Conservation (phyloP, 2,888 invertebrate genomes). For the Cepaea hortensis region DNA sequence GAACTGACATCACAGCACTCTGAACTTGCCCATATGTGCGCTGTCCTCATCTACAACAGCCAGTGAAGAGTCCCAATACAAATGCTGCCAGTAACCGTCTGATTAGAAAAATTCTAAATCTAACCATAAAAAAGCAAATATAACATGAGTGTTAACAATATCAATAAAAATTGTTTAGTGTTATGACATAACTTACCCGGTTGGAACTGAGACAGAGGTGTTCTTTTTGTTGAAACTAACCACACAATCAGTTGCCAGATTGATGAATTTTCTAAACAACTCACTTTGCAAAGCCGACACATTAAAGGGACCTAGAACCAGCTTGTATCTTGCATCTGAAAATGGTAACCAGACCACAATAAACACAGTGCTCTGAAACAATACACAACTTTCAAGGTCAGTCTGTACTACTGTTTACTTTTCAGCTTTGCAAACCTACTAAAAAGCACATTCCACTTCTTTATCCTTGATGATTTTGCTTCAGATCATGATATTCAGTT, state of each 20-base stretch:
- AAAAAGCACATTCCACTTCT: too few relatives aligned
- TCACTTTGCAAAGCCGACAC: constrained; percentile 31
- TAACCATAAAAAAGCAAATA: not conserved
- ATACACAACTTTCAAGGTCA: not conserved
- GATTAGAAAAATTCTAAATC: too few relatives aligned
- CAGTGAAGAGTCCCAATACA: too few relatives aligned
- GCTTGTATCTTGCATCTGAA: constrained; percentile 31
- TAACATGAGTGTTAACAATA: not conserved
- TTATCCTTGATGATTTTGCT: too few relatives aligned
- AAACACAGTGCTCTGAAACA: not conserved
- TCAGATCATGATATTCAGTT: too few relatives aligned
- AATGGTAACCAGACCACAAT: not conserved
- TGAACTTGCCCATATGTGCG: too few relatives aligned
- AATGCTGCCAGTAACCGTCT: too few relatives aligned
- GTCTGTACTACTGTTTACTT: too few relatives aligned
- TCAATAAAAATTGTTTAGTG: not conserved
- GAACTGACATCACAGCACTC: too few relatives aligned
- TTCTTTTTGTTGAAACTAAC: constrained; percentile 26
- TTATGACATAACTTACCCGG: constrained; percentile 8
- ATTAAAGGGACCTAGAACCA: constrained; percentile 1
- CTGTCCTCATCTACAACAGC: too few relatives aligned
- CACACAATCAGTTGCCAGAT: constrained; percentile 38
- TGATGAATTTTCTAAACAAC: constrained; percentile 40
- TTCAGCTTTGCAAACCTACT: too few relatives aligned
- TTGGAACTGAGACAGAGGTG: not conserved